Evolutionary conservation across 2,797 vertebrate genomes (phyloP).

Genomic region (Podarcis siculus): DNA sequence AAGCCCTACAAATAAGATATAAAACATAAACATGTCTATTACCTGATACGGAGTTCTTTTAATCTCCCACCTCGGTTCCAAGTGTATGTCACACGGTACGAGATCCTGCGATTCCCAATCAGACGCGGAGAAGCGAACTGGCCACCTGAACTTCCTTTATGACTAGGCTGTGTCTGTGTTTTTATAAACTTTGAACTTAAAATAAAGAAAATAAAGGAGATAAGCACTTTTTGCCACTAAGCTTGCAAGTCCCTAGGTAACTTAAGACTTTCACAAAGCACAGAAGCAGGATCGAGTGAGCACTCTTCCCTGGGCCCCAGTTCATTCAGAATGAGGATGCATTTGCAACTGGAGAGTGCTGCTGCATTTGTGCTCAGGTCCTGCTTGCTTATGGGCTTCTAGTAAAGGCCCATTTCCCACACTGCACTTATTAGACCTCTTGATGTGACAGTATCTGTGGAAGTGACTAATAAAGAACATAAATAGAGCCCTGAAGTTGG

Average conservation of each 20-base stretch:
- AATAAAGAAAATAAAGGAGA: conserved; percentile 25
- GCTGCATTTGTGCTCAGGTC: no score
- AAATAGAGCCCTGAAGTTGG: no score
- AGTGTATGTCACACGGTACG: conserved; percentile 69
- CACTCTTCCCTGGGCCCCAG: neutral
- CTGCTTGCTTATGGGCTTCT: no score
- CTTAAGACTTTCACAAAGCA: neutral
- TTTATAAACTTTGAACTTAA: conserved; percentile 58
- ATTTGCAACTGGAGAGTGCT: neutral
- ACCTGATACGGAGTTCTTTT: conserved; percentile 87
- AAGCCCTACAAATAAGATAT: neutral
- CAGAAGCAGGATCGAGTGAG: neutral
- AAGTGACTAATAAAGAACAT: no score
- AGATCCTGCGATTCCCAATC: conserved; percentile 27
- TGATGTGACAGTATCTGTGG: no score
- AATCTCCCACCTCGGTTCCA: conserved; percentile 82
- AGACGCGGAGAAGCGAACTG: neutral
- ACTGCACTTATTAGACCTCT: no score
- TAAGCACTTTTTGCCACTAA: neutral
- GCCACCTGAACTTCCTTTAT: neutral
- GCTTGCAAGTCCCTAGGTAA: neutral
- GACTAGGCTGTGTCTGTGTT: conserved; percentile 31
- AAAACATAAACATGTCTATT: neutral
- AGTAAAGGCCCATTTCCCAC: no score
- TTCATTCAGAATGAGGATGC: neutral